Percentiles rank a stretch among this genome's conserved stretches.
These are phyloP conservation scores for Brachypalpus laphriformis DNA, from an alignment of 2,888 invertebrate species.

Conservation along the genomic window DNA sequence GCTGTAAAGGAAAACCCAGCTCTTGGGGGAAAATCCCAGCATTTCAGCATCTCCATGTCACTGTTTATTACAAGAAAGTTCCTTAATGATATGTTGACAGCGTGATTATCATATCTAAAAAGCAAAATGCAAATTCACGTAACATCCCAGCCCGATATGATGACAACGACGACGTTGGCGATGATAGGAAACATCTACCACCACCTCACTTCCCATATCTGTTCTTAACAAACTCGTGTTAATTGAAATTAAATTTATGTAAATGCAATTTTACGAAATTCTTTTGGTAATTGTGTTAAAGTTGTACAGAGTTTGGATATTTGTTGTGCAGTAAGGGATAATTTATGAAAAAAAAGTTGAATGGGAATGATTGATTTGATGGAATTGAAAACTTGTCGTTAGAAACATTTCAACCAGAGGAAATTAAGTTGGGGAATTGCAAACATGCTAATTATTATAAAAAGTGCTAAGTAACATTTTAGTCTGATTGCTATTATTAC, in stretches of 20 bases:
- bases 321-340: background rate
- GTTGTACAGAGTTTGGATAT: conserved; percentile 21
- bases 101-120: conserved; percentile 69
- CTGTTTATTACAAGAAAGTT: conserved; percentile 62
- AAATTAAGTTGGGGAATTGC: too few relatives aligned
- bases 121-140: conserved; percentile 61
- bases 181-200: background rate
- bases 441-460: too few relatives aligned
- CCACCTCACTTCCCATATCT: background rate
- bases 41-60: conserved; percentile 32
- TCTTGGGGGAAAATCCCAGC: conserved; percentile 6
- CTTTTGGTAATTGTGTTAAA: conserved; percentile 49
- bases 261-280: conserved; percentile 58
- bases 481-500: background rate
- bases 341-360: background rate
- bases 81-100: conserved; percentile 71
- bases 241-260: conserved; percentile 71
- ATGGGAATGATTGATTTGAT: background rate
- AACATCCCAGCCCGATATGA: conserved; percentile 33
- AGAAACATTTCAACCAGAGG: too few relatives aligned
- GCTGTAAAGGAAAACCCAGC: conserved; percentile 8
- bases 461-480: too few relatives aligned
- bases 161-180: conserved; percentile 1
- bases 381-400: background rate
- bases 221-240: conserved; percentile 44